Conservation (phyloP, 1,140 invertebrate genomes). For the Pseudomyrmex sp. region DNA sequence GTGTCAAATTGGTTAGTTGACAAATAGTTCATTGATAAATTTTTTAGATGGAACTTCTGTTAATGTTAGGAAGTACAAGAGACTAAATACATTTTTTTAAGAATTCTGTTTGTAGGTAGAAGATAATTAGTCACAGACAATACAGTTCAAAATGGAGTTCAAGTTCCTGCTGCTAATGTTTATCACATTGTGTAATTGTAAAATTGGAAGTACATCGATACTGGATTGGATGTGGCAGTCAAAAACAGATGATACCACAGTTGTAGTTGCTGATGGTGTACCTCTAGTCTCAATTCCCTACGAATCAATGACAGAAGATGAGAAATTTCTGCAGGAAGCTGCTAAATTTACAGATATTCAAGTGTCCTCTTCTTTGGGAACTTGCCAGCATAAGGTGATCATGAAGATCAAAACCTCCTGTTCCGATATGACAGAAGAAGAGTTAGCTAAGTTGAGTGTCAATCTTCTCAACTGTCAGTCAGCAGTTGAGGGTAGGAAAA, state of each 20-base stretch:
- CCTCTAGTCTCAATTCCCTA: constrained; percentile 85
- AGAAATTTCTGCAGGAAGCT: constrained; percentile 88
- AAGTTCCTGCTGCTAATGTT: neutral
- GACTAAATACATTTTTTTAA: no score
- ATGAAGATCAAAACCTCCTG: constrained; percentile 87
- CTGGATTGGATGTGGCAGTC: constrained; percentile 81
- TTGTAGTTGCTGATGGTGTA: constrained; percentile 75
- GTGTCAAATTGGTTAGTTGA: no score
- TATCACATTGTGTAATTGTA: neutral
- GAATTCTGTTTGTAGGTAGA: neutral
- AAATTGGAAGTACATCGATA: constrained; percentile 68
- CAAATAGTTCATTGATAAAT: no score
- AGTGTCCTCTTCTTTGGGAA: constrained; percentile 87
- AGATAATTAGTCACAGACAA: neutral
- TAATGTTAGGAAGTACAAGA: no score
- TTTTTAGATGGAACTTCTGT: no score
- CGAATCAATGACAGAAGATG: constrained; percentile 87
- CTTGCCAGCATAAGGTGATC: constrained; percentile 89
- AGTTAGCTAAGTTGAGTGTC: constrained; percentile 89
- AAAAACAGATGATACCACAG: constrained; percentile 63
- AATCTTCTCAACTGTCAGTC: constrained; percentile 90
- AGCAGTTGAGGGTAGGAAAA: constrained; percentile 87
- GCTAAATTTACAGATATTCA: constrained; percentile 86
- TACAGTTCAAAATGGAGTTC: constrained; percentile 1
- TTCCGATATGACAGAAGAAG: constrained; percentile 87